phyloP scores from a whole-genome alignment of 2,888 invertebrate genomes.

The Chaetoderma sp. region DNA sequence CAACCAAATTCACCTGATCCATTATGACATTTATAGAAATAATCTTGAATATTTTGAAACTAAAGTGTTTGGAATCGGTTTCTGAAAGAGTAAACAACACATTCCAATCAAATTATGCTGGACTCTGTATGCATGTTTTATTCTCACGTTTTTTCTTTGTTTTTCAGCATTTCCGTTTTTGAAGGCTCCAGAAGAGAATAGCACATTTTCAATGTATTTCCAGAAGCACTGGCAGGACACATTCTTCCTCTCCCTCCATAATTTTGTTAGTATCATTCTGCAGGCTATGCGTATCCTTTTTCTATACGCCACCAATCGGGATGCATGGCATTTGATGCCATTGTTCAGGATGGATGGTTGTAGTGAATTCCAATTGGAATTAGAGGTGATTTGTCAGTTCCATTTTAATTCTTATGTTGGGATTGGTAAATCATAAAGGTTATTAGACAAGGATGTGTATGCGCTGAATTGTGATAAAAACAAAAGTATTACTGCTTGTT shows the following conservation, averaged over 20 bases:
- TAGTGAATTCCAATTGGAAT: neutral
- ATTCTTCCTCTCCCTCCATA: constrained; percentile 88
- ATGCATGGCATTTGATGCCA: too few species aligned
- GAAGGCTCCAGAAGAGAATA: constrained; percentile 91
- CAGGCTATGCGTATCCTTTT: constrained; percentile 72
- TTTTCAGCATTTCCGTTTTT: constrained; percentile 87
- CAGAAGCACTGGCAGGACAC: constrained; percentile 96
- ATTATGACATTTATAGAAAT: too few species aligned
- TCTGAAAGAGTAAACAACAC: too few species aligned
- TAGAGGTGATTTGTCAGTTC: neutral
- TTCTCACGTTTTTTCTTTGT: constrained; percentile 13
- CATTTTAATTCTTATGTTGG: neutral
- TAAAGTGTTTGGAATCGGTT: too few species aligned
- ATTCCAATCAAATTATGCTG: too few species aligned
- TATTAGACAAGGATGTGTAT: too few species aligned
- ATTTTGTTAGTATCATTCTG: constrained; percentile 90
- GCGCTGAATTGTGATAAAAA: too few species aligned
- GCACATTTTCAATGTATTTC: constrained; percentile 88
- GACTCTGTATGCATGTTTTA: neutral
- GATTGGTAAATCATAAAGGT: too few species aligned
- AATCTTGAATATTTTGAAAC: too few species aligned
- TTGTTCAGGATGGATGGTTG: neutral
- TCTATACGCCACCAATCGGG: too few species aligned
- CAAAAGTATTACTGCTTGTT: too few species aligned
- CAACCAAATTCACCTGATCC: too few species aligned